Conservation (phyloP, 92 coral and sea anemone genomes). For the Plumapathes pennacea region DNA sequence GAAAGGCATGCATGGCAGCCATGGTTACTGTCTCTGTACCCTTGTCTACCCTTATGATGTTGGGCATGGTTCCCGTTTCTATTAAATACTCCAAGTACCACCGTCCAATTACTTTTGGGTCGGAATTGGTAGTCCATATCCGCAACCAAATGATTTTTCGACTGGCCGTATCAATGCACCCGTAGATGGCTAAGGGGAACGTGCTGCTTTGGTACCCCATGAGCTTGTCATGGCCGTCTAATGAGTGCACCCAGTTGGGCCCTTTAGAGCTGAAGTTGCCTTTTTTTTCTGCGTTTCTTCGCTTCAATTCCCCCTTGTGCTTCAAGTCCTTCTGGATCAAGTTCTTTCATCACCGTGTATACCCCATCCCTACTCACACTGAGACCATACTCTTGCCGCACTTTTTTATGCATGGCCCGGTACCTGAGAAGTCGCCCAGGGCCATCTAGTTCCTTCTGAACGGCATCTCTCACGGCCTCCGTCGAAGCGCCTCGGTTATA, state of each 20-base stretch:
- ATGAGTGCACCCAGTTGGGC: too few relatives aligned
- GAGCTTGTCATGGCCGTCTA: too few relatives aligned
- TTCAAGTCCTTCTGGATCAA: neutral
- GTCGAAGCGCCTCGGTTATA: neutral
- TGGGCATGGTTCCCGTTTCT: slow-evolving; percentile 4
- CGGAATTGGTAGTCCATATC: slow-evolving; percentile 8
- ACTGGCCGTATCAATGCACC: slow-evolving; percentile 6
- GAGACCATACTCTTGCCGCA: neutral
- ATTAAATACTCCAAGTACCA: neutral
- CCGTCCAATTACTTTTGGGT: slow-evolving; percentile 4
- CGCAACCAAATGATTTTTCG: slow-evolving; percentile 7
- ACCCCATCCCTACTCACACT: slow-evolving; percentile 2
- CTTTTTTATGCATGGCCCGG: slow-evolving; percentile 1
- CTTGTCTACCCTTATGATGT: slow-evolving; percentile 2
- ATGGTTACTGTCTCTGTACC: slow-evolving; percentile 1
- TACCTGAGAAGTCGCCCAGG: slow-evolving; percentile 5
- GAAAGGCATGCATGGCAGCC: slow-evolving; percentile 6
- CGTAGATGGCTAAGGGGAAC: slow-evolving; percentile 2
- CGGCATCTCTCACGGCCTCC: neutral
- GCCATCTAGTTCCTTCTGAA: neutral
- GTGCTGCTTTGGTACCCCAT: too few relatives aligned
- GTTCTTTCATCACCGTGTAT: slow-evolving; percentile 1
- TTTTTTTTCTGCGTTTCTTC: slow-evolving; percentile 4
- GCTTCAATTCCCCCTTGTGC: neutral
- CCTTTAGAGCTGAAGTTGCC: slow-evolving; percentile 11